A percentile compares a stretch with the other conserved stretches of the same genome.
These are phyloP conservation scores for Allobates femoralis DNA, from an alignment of 2,797 vertebrate genomes.

Conservation along the genomic window DNA sequence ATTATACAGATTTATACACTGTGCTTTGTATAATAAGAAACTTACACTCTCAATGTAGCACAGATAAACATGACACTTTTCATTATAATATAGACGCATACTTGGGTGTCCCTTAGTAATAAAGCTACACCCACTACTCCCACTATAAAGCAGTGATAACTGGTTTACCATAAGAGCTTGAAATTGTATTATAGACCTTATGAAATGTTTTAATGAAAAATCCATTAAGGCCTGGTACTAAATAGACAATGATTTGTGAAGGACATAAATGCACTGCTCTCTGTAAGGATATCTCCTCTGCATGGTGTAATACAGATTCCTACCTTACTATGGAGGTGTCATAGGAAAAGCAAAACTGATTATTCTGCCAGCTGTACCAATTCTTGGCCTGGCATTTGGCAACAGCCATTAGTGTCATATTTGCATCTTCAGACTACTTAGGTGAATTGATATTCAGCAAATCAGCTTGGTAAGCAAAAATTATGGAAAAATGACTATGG, in stretches of 20 bases:
- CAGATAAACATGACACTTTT: slow-evolving; percentile 10
- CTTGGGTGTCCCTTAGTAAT: neutral
- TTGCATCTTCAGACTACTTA: neutral
- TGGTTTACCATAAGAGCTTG: neutral
- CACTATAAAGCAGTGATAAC: neutral
- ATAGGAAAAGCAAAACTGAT: neutral
- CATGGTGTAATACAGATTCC: neutral
- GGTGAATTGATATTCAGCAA: too few species aligned
- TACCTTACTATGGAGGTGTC: neutral
- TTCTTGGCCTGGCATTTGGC: neutral
- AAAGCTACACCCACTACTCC: neutral
- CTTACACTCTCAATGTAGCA: neutral
- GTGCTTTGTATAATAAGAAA: slow-evolving; percentile 17
- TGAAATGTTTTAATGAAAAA: slow-evolving; percentile 29
- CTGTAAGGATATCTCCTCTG: neutral
- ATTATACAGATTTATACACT: slow-evolving; percentile 20
- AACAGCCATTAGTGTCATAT: neutral
- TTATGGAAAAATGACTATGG: too few species aligned
- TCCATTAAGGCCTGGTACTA: slow-evolving; percentile 11
- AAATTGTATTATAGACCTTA: neutral
- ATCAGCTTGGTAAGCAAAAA: too few species aligned
- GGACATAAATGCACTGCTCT: neutral
- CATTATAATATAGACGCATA: neutral
- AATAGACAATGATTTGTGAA: slow-evolving; percentile 2
- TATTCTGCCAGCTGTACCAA: neutral